These are phyloP conservation scores for Hypocryptadius cinnamomeus DNA, from an alignment of 2,113 vertebrate genomes.

Conservation along the genomic window DNA sequence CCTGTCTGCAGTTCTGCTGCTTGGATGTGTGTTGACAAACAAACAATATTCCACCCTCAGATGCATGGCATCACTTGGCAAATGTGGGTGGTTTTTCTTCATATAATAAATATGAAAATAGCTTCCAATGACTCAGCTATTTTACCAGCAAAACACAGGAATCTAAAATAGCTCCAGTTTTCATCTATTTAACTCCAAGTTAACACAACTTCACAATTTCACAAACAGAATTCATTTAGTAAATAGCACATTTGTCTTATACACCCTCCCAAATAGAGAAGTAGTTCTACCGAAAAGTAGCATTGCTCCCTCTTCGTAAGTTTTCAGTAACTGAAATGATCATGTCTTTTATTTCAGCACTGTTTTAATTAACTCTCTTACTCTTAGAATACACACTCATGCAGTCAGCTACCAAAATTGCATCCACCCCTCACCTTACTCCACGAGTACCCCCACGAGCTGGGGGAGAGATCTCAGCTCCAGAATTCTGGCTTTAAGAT, in stretches of 20 bases:
- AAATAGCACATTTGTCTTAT: not conserved
- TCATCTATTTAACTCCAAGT: not conserved
- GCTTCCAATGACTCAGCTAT: not conserved
- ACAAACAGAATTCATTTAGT: not conserved
- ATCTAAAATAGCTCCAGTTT: not conserved
- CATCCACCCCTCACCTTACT: not conserved
- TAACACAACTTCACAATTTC: not conserved
- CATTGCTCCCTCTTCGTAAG: not conserved
- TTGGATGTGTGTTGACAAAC: not conserved
- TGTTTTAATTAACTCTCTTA: not conserved
- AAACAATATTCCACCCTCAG: not conserved
- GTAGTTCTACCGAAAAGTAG: not conserved
- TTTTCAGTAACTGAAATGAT: not conserved
- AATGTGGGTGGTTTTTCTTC: not conserved
- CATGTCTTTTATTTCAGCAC: not conserved
- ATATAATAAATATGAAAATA: not conserved
- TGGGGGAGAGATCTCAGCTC: not conserved
- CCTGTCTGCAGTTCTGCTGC: not conserved
- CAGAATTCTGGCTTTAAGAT: not conserved
- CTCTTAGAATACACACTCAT: not conserved
- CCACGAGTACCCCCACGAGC: accelerated
- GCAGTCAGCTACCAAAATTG: not conserved
- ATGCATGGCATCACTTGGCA: not conserved
- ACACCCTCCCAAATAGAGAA: not conserved
- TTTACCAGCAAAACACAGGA: not conserved